These are phyloP conservation scores for Brachionus calyciflorus DNA, from an alignment of 1,140 invertebrate genomes.

Conservation along the genomic window DNA sequence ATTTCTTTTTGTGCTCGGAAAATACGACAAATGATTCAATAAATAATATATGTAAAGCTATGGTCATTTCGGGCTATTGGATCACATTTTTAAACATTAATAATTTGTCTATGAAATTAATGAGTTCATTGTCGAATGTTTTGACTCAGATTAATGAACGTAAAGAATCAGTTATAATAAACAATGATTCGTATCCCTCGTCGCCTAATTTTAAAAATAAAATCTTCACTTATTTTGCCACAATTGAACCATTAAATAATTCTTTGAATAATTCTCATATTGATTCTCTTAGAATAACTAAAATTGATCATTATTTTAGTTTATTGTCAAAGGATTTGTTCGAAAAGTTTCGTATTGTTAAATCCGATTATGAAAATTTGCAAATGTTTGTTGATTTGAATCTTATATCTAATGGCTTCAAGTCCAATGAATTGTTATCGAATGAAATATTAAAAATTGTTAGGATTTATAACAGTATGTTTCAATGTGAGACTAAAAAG, in stretches of 20 bases:
- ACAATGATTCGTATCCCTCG: conserved; percentile 51
- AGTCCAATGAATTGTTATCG: neutral
- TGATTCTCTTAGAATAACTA: conserved; percentile 21
- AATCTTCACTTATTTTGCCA: conserved; percentile 52
- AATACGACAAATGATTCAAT: conserved; percentile 52
- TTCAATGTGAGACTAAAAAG: neutral
- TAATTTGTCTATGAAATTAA: conserved; percentile 50
- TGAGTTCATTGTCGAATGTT: conserved; percentile 55
- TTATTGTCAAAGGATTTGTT: conserved; percentile 33
- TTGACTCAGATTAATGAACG: conserved; percentile 51
- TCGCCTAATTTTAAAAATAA: conserved; percentile 52
- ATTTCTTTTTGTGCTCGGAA: conserved; percentile 56
- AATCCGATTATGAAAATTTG: conserved; percentile 29
- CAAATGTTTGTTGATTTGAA: neutral
- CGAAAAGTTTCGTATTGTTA: conserved; percentile 32
- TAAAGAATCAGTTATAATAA: neutral
- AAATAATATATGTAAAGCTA: conserved; percentile 56
- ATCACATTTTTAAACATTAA: conserved; percentile 56
- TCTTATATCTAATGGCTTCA: conserved; percentile 8
- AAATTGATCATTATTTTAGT: conserved; percentile 38
- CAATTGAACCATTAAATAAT: conserved; percentile 48
- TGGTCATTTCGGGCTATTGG: conserved; percentile 55
- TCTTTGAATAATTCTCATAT: conserved; percentile 50
- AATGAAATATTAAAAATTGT: conserved; percentile 1
- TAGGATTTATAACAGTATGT: conserved; percentile 12